These are phyloP conservation scores for Hypotaenidia philippensis DNA, from an alignment of 2,797 vertebrate genomes.

Conservation along the genomic window DNA sequence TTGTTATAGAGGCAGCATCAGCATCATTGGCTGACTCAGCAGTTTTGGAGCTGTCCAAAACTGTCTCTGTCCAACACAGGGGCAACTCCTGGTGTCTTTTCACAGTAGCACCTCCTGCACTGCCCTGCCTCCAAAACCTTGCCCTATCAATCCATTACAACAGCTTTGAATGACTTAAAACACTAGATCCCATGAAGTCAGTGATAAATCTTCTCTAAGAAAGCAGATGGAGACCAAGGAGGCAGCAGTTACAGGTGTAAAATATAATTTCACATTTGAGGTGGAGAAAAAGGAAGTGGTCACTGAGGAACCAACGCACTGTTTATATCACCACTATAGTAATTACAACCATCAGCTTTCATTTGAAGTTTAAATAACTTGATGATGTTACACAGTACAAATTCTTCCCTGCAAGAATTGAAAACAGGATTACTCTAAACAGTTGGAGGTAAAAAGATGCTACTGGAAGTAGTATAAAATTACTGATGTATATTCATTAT, in stretches of 20 bases:
- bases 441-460: neutral
- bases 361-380: neutral
- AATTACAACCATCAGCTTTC: neutral
- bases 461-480: neutral
- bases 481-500: neutral
- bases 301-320: neutral
- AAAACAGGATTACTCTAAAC: neutral
- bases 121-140: neutral
- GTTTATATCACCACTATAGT: neutral
- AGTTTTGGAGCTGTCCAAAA: neutral
- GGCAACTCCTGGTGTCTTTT: neutral
- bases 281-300: neutral
- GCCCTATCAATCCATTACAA: neutral
- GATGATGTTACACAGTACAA: neutral
- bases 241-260: neutral
- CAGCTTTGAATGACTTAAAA: neutral
- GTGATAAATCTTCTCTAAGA: neutral
- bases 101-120: neutral
- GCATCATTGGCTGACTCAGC: neutral
- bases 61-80: rapidly evolving
- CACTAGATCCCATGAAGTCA: neutral
- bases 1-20: neutral
- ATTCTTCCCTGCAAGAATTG: neutral
- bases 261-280: neutral
- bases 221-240: neutral